Evolutionary conservation across 2,113 vertebrate genomes (phyloP).

Genomic region (Platichthys stellatus): DNA sequence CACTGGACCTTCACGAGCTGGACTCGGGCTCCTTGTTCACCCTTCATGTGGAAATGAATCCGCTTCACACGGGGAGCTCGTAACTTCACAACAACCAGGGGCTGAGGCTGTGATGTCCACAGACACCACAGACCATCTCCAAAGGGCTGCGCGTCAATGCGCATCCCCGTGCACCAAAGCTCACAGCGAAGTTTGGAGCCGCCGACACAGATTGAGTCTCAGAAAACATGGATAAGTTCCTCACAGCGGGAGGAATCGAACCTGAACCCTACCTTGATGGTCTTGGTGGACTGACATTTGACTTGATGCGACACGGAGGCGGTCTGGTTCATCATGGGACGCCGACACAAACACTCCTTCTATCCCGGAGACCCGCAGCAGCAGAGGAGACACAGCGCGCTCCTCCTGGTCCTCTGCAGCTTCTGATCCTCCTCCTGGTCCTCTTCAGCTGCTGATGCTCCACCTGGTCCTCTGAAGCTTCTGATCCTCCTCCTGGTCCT

Average conservation of each 20-base stretch:
- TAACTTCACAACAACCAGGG: background rate
- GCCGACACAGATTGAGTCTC: background rate
- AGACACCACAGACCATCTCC: constrained; percentile 20
- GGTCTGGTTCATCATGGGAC: constrained; percentile 90
- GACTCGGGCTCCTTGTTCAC: background rate
- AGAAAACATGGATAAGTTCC: constrained; percentile 8
- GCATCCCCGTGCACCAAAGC: constrained; percentile 36
- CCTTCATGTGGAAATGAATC: background rate
- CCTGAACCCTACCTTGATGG: background rate
- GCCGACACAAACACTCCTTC: constrained; percentile 37
- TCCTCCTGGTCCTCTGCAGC: background rate
- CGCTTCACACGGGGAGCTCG: background rate
- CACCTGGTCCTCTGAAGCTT: too few relatives aligned
- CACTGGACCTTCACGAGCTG: background rate
- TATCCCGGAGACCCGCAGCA: constrained; percentile 28
- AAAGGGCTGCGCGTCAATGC: constrained; percentile 61
- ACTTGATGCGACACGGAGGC: constrained; percentile 90
- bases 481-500: too few relatives aligned
- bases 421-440: too few relatives aligned
- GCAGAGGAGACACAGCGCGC: constrained; percentile 7
- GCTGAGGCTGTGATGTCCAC: background rate
- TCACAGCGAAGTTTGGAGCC: constrained; percentile 47
- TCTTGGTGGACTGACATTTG: constrained; percentile 86
- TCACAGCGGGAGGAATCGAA: too few relatives aligned
- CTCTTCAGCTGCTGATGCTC: too few relatives aligned